Base-by-base conservation (phyloP, 1,140 invertebrate species). In the Oncopodura yosiiana region DNA sequence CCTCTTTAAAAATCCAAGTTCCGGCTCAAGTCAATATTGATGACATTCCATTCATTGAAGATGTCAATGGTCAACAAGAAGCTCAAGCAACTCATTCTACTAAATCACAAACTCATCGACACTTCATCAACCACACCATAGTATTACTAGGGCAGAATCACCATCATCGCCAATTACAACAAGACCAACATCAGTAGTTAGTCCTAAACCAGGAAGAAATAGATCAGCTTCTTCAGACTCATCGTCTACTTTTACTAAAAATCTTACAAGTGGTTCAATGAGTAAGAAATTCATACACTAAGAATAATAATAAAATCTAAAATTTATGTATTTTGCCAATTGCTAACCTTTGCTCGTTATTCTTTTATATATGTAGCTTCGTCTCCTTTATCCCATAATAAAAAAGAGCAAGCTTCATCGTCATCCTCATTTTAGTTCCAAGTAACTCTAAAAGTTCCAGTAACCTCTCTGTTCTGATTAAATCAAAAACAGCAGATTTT, bases 21-120 rank as follows among this genome's bases (percentile, higher is more conserved):
- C 66, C 70, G 16, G 63, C 70, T 34, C 65, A 69, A 23, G 60
- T 77, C 16, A 77, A 75, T 57, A 67, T 79, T 46, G 78, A 82
- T 61, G 80, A 83, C 69, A 83, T 84, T 70, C 81, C 81, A 32
- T 84, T 74, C 60, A 83, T 83, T 64, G 81, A 84, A 65, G 82
- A 84, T 56, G 57, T 53, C 58, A 44, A 62, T 16, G 43, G 19
- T 36, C 32, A 36, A 41, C n/a, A n/a, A 38, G 38, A 3, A 18
- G 21, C 43, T 19, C 43, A 45, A 8, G 9, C 19, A 42, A 19
- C n/a, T n/a, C n/a, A n/a, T n/a, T n/a, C n/a, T n/a, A n/a, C n/a
- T n/a, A n/a, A n/a, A n/a, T n/a, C n/a, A n/a, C n/a, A n/a, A n/a
- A n/a, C n/a, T n/a, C n/a, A n/a, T n/a, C n/a, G n/a, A n/a, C n/a